Evolutionary conservation across 2,113 vertebrate species (phyloP), one percentile per base, ranked within the genome.

Genomic region (Rhea pennata): DNA sequence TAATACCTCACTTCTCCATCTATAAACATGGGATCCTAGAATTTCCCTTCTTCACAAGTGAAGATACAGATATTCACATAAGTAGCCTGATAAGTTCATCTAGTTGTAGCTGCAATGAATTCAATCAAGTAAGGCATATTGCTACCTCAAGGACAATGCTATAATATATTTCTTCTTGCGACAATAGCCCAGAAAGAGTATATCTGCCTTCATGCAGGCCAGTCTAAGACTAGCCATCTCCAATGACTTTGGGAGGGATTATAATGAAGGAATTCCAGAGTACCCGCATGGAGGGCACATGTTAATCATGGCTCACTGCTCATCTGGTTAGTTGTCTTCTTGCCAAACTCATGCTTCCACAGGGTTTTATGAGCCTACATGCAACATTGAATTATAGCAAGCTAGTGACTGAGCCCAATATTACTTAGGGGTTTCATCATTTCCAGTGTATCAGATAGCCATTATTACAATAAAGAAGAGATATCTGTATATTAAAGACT

Each of bases 231-330:
- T 91, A 44, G 33, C 29, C 31, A 42, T 20, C 20, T 50, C 36
- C 29, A 71, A 6, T 23, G 31, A 29, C 13, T 92, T 84, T 67
- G 46, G 22, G 51, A 75, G 17, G 65, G 36, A 15, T 72, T 59
- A 4, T 8, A 65, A 33, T 15, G 44, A 53, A 61, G 24, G 44
- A 62, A 61, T 53, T 17, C 9, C 51, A 70, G 22, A 69, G 44
- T 16, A 85, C 2, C 22, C 53, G 4, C 12, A 10, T 26, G 39
- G n/a, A 19, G 24, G 73, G 3, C 23, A 2, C 8, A 31, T 12
- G 33, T 66, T 2, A 17, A 0, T 36, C 33, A 12, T 5, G 2
- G 4, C 1, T 8, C 1, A 0, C 53, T 88, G 36, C 36, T 50
- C 36, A 44, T 2, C 1, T 88, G 36, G 10, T 36, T 31, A 6